Conservation (phyloP, 2,113 vertebrate species). For the Donacobius atricapilla region DNA sequence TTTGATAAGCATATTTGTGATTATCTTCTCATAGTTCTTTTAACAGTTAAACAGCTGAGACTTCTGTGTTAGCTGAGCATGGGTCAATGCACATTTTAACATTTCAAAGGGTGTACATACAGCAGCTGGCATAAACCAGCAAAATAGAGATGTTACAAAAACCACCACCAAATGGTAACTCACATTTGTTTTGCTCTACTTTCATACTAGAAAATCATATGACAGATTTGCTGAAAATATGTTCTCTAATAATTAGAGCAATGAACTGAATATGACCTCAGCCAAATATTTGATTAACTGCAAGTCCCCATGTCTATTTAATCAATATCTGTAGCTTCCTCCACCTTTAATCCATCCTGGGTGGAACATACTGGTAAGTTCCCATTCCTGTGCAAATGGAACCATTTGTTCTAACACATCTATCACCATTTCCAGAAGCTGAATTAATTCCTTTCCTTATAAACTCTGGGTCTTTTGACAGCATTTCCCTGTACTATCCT, state of each 20-base stretch:
- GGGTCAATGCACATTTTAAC: background rate
- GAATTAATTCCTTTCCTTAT: background rate
- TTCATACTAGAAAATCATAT: background rate
- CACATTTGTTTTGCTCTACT: background rate
- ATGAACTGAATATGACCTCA: background rate
- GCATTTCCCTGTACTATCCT: background rate
- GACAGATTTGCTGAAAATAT: slow-evolving; percentile 28
- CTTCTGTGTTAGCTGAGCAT: background rate
- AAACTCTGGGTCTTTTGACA: background rate
- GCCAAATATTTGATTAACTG: background rate
- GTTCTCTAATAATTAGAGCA: slow-evolving; percentile 20
- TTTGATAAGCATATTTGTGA: background rate
- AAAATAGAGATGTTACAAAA: background rate
- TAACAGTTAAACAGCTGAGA: background rate
- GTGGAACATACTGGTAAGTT: background rate
- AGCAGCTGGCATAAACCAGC: background rate
- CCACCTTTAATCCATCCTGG: background rate
- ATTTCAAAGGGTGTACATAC: background rate
- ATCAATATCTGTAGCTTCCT: background rate
- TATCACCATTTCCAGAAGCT: background rate
- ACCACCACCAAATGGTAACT: background rate
- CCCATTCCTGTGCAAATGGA: background rate
- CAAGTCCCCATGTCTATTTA: background rate
- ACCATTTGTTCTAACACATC: background rate
- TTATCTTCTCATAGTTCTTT: background rate